A percentile compares a stretch with the other conserved stretches of the same genome.
Evolutionary conservation across 2,113 vertebrate species (phyloP).

Genomic region (Saimiri boliviensis): DNA sequence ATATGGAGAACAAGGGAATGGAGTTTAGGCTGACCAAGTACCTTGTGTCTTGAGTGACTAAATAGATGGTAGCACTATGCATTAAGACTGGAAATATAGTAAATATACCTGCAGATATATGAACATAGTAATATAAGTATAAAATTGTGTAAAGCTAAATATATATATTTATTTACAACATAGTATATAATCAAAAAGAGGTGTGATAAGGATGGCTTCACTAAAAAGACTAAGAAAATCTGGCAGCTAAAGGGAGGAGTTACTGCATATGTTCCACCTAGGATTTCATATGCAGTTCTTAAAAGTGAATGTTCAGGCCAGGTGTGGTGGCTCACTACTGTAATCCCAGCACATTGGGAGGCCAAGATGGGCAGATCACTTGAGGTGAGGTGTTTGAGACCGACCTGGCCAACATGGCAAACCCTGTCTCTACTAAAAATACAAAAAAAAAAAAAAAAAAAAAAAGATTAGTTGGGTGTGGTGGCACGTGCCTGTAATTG

Average conservation of each 20-base stretch:
- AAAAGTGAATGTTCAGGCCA: neutral
- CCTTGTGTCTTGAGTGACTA: neutral
- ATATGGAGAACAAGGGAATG: neutral
- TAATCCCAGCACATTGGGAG: too few species aligned
- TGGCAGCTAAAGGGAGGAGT: neutral
- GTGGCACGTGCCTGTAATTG: too few species aligned
- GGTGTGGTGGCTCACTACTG: too few species aligned
- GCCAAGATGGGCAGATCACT: too few species aligned
- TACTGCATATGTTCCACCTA: neutral
- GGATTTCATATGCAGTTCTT: neutral
- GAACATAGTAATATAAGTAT: too few species aligned
- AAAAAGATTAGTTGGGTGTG: too few species aligned
- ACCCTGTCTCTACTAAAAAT: too few species aligned
- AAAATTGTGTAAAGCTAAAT: too few species aligned
- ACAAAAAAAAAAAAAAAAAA: too few species aligned
- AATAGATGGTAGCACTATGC: neutral
- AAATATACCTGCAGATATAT: neutral
- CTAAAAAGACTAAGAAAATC: constrained; percentile 34
- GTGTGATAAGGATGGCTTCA: neutral
- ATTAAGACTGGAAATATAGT: neutral
- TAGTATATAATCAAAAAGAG: neutral
- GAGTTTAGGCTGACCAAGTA: neutral
- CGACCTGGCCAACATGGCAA: too few species aligned
- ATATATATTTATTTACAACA: neutral
- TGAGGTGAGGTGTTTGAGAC: too few species aligned